These are phyloP conservation scores for Eristalis arbustorum DNA, from an alignment of 2,888 invertebrate species.

Conservation along the genomic window DNA sequence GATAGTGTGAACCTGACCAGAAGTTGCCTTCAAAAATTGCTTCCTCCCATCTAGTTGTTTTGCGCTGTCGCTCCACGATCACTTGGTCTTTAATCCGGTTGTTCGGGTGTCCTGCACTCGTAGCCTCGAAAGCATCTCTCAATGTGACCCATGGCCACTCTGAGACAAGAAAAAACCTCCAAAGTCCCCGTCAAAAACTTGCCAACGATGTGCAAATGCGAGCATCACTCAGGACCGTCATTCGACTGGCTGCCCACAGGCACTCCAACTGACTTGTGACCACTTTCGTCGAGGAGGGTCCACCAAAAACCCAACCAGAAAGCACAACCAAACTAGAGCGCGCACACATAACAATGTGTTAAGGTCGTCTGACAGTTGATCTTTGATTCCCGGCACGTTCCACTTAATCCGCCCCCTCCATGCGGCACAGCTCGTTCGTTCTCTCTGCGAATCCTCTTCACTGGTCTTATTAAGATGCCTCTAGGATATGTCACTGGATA, in stretches of 20 bases:
- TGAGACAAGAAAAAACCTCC: no score
- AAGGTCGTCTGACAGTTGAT: constrained; percentile 56
- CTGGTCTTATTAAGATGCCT: constrained; percentile 61
- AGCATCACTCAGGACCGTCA: neutral
- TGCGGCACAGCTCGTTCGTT: constrained; percentile 4
- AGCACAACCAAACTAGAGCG: constrained; percentile 5
- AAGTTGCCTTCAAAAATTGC: no score
- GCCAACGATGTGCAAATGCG: constrained; percentile 21
- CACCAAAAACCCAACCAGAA: neutral
- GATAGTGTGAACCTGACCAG: no score
- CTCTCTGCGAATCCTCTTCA: constrained; percentile 11
- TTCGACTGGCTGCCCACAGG: neutral
- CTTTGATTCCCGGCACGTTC: constrained; percentile 66
- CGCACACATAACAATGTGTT: constrained; percentile 47
- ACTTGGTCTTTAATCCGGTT: no score
- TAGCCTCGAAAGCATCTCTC: no score
- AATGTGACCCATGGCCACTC: neutral
- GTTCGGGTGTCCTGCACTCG: no score
- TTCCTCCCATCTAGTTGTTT: no score
- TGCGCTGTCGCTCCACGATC: no score
- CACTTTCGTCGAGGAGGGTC: neutral
- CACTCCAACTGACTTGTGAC: neutral
- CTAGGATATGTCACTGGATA: constrained; percentile 63
- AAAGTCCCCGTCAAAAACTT: neutral
- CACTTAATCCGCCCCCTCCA: constrained; percentile 58